Conservation (phyloP, 64 coral and sea anemone species). For the Actinia equina region DNA sequence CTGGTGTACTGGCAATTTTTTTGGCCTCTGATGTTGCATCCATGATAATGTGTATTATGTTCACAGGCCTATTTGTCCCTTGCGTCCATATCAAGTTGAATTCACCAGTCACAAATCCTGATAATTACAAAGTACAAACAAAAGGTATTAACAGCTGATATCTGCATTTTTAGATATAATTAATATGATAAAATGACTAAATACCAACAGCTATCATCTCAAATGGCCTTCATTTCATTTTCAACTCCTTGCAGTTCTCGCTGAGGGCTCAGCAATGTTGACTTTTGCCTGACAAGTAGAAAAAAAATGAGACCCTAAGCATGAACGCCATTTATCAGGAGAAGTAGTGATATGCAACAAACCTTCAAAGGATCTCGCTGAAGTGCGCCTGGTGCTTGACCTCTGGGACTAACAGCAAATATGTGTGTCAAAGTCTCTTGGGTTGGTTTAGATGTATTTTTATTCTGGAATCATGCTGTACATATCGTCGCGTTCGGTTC, state of each 20-base stretch:
- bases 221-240: background rate
- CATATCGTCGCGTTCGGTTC: no score
- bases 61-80: slow-evolving; percentile 25
- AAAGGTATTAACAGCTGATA: slow-evolving; percentile 1
- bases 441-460: no score
- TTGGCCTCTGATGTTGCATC: slow-evolving; percentile 40
- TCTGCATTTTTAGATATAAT: background rate
- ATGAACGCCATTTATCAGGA: no score
- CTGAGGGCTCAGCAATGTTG: slow-evolving; percentile 45
- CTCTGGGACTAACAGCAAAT: slow-evolving; percentile 1
- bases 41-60: slow-evolving; percentile 61
- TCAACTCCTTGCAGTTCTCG: slow-evolving; percentile 10
- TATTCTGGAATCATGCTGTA: no score
- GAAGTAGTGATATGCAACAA: background rate
- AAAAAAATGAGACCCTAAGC: no score
- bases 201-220: slow-evolving; percentile 13
- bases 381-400: background rate
- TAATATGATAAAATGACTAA: background rate
- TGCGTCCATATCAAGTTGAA: slow-evolving; percentile 18
- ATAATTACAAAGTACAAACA: slow-evolving; percentile 1
- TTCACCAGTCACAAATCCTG: slow-evolving; percentile 51
- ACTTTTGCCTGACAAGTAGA: background rate
- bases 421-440: background rate
- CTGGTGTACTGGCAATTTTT: background rate
- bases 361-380: background rate